Evolutionary conservation across 2,888 invertebrate species (phyloP).

Genomic region (Taphrorychus bicolor): DNA sequence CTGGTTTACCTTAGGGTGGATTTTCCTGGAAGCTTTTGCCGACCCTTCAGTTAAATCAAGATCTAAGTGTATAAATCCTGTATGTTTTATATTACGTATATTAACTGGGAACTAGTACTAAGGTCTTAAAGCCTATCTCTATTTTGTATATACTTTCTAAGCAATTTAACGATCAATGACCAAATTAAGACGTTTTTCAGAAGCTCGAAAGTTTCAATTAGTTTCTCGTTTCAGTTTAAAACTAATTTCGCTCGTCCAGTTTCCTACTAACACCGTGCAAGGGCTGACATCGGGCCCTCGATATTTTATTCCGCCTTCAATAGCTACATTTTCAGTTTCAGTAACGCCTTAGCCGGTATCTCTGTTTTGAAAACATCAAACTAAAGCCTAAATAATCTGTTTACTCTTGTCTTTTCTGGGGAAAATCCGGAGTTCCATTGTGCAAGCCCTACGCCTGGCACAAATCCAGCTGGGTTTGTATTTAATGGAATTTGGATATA

Average conservation of each 20-base stretch:
- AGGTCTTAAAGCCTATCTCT: too few relatives aligned
- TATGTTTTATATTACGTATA: background rate
- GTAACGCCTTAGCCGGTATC: too few relatives aligned
- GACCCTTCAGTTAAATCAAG: background rate
- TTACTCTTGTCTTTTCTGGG: conserved; percentile 7
- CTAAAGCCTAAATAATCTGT: conserved; percentile 9
- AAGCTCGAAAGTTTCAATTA: background rate
- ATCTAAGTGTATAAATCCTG: background rate
- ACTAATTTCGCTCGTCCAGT: conserved; percentile 2
- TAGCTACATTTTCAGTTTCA: too few relatives aligned
- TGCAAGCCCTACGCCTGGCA: conserved; percentile 10
- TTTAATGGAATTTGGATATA: conserved; percentile 46
- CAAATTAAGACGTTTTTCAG: background rate
- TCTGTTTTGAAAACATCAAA: too few relatives aligned
- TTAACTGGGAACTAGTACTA: background rate
- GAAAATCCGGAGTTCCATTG: conserved; percentile 17
- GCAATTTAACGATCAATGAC: conserved; percentile 4
- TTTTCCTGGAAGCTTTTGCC: background rate
- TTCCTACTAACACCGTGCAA: background rate
- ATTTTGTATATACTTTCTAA: background rate
- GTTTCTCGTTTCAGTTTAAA: background rate
- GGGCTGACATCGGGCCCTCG: background rate
- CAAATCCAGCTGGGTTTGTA: conserved; percentile 29
- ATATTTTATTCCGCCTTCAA: background rate
- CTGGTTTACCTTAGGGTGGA: conserved; percentile 11